A percentile compares a stretch with the other conserved stretches of the same genome.
Evolutionary conservation across 2,797 vertebrate genomes (phyloP).

Genomic region (Thunnus albacares): DNA sequence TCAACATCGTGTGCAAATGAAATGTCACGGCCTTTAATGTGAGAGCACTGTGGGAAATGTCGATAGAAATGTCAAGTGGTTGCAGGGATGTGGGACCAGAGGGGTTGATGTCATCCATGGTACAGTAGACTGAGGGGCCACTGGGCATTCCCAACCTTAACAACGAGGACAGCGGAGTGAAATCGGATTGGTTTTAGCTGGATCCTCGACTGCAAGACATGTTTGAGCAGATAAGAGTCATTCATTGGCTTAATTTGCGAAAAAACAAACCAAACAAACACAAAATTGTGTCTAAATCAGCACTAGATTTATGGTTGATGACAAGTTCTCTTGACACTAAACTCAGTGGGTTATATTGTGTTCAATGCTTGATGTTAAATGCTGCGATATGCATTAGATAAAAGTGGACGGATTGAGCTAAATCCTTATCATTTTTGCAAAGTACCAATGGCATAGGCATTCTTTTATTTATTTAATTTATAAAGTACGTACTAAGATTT

Average conservation of each 20-base stretch:
- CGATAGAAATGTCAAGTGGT: conserved; percentile 91
- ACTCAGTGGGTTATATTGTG: background rate
- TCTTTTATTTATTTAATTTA: background rate
- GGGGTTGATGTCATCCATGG: conserved; percentile 84
- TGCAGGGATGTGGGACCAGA: conserved; percentile 85
- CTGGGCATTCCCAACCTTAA: conserved; percentile 84
- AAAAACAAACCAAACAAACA: background rate
- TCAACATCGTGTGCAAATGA: conserved; percentile 90
- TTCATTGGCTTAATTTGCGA: conserved; percentile 7
- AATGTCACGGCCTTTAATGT: conserved; percentile 91
- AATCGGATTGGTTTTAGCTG: conserved; percentile 38
- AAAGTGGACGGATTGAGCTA: background rate
- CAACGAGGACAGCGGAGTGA: conserved; percentile 50
- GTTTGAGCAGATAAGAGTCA: conserved; percentile 31
- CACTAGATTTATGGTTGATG: conserved; percentile 1
- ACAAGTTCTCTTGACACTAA: background rate
- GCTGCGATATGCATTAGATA: background rate
- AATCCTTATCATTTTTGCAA: background rate
- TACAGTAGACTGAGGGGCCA: conserved; percentile 80
- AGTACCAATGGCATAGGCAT: too few species aligned
- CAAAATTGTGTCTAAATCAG: background rate
- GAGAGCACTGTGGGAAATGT: conserved; percentile 89
- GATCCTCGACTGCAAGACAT: conserved; percentile 20
- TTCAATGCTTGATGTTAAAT: background rate
- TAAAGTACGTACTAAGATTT: background rate